These are phyloP conservation scores for Carpatolechia fugitivella DNA, from an alignment of 2,888 invertebrate species.

Conservation along the genomic window DNA sequence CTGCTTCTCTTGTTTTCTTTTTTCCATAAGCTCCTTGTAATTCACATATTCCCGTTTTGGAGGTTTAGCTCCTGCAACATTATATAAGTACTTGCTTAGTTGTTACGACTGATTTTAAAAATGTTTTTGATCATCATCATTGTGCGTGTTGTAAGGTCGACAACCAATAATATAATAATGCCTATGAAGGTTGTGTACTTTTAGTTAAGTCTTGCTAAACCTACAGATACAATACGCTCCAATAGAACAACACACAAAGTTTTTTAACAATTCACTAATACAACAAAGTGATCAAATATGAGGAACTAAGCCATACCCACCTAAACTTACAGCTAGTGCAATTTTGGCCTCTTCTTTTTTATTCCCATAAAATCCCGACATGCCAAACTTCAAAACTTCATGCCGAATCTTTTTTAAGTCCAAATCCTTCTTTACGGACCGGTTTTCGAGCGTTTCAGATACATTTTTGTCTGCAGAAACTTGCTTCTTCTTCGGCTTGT, in stretches of 20 bases:
- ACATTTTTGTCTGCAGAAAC: slow-evolving; percentile 28
- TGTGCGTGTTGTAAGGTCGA: too few relatives aligned
- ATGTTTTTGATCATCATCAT: too few relatives aligned
- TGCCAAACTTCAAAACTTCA: slow-evolving; percentile 91
- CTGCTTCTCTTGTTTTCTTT: slow-evolving; percentile 77
- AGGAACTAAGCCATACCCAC: too few relatives aligned
- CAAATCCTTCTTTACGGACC: slow-evolving; percentile 65
- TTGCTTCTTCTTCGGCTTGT: slow-evolving; percentile 71
- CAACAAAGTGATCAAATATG: too few relatives aligned
- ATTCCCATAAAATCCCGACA: slow-evolving; percentile 84
- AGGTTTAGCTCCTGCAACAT: slow-evolving; percentile 84
- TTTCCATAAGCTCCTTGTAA: slow-evolving; percentile 84
- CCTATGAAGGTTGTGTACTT: too few relatives aligned
- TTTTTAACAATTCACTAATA: too few relatives aligned
- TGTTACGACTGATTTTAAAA: too few relatives aligned
- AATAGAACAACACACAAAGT: too few relatives aligned
- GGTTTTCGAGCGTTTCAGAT: slow-evolving; percentile 25
- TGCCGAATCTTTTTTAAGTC: slow-evolving; percentile 88
- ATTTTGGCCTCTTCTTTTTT: slow-evolving; percentile 89
- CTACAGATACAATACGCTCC: too few relatives aligned
- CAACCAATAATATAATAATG: too few relatives aligned
- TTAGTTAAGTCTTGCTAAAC: too few relatives aligned
- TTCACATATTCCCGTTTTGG: slow-evolving; percentile 84
- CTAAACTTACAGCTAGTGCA: slow-evolving; percentile 87
- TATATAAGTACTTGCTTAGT: too few relatives aligned